Base-by-base conservation (phyloP, 2,888 invertebrate species). In the Endotricha flammealis region DNA sequence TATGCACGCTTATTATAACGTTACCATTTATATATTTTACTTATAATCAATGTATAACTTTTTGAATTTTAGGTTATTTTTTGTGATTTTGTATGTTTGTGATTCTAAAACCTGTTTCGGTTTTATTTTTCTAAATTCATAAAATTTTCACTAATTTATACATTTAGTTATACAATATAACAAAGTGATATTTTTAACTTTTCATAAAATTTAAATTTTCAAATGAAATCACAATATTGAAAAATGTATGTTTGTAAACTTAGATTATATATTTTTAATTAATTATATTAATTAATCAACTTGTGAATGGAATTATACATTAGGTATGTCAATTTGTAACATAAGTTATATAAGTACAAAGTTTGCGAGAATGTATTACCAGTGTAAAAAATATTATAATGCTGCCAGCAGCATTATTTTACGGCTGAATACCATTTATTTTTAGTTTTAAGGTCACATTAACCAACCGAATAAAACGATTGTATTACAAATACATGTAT, bases 371-470 rank as follows among this genome's bases (percentile, higher is more conserved):
- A 46, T 54, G 57, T 67, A n/a, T n/a, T n/a, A 75, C 79, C 77
- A 79, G 74, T 80, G 77, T 74, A 65, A 63, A 50, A 58, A 53
- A 47, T 63, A 57, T 58, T 59, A 57, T 48, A 32, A 53, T 34
- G 57, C 53, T 64, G 62, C 55, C 53, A 64, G 55, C 56, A 56
- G 53, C 38, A 53, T 62, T 65, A 52, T 50, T 38, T 46, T 39
- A 64, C 55, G 72, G 76, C 78, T 78, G 74, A 22, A 80, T 80
- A 83, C 83, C 83, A 82, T 76, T 76, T 70, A 71, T 58, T 71
- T 60, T 73, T 70, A 62, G 40, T 39, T 39, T 29, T 81, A 75
- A 77, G 77, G 72, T 75, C 76, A 74, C 73, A 73, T 47, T 64
- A 65, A 64, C 60, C 57, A 55, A 33, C 52, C 52, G 48, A 57